Evolutionary conservation across 1,140 invertebrate species (phyloP), one percentile per base, ranked within the genome.

Genomic region (Drosophila novamexicana): DNA sequence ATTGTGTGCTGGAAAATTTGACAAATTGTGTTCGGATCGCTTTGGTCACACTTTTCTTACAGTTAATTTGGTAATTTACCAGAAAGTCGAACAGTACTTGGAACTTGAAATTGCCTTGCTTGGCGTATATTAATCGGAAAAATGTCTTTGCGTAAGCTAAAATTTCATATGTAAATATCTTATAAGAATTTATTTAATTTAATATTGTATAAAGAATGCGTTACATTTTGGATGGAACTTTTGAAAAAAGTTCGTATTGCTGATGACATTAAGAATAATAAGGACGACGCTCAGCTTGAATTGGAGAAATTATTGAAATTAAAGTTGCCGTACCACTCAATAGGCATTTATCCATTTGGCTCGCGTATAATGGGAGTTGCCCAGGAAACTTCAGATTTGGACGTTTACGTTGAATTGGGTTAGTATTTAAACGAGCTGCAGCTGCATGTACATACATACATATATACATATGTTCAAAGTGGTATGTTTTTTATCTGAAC

Each of bases 341-440:
- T 77, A 1, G 8, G 50, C 4, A 6, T 61, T 2, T 12, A 67
- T 39, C 3, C 14, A 0, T 77, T 77, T 12, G 76, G 76, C 5
- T 79, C 77, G 5, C 68, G 77, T 0, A 34, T 58, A 2, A 22
- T 79, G 68, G 75, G 75, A 1, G 2, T 78, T 34, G 77, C 56
- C 14, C 4, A n/a, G 5, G 8, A 7, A 1, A 7, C 40, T 8
- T 79, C 75, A 0, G 75, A 79, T 9, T 37, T 77, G 34, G 77
- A 79, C 10, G 12, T 79, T 3, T 73, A 47, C 40, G 36, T 78
- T 1, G 14, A 78, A 6, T 32, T 39, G 16, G 45, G 63, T 75
- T 29, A 5, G 22, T 29, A 29, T 29, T 29, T 2, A 29, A 4
- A 29, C 22, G 22, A 29, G 22, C 22, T 5, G 22, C 22, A 5